Base-by-base conservation (phyloP, 2,888 invertebrate genomes). In the Mesodorylaimus sp. region DNA sequence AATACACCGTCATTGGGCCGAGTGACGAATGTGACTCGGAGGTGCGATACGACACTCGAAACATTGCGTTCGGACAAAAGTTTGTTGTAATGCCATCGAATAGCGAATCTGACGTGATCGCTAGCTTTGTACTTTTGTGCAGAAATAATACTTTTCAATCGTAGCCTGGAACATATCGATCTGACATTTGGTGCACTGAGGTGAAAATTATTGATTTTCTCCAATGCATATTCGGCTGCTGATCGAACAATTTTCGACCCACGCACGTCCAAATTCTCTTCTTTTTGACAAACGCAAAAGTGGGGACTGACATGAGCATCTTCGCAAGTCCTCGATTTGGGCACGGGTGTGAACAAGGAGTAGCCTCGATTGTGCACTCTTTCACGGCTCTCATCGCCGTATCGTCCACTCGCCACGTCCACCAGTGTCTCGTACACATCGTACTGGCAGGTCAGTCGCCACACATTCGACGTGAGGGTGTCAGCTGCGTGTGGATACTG, bases 271-370 rank as follows among this genome's bases (percentile, higher is more conserved):
- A n/a, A n/a, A n/a, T n/a, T n/a, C n/a, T n/a, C 50, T 50, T 60
- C 61, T 19, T 42, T 44, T 37, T 60, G 55, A 47, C 62, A 62
- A 25, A 60, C 56, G 51, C 62, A 62, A 52, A 56, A 61, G 38
- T 63, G 61, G 39, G 60, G 57, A 16, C 61, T 61, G 23, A 62
- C 57, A 13, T 53, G 48, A 1, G 62, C 61, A 10, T 54, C 46
- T n/a, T 43, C 50, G 52, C 62, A 63, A 3, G 44, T 52, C 45
- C 62, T 43, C 7, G 53, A 50, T 50, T 48, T 41, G n/a, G 56
- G 57, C 37, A 61, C 25, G 21, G 56, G 52, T 7, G 52, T 38
- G 2, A 61, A 55, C 5, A 60, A 56, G 39, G 55, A 55, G 3
- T 19, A 19, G 3, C 50, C 24, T 3, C 10, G 32, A 39, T 39